phyloP scores from a whole-genome alignment of 2,113 vertebrate genomes.

The Tragelaphus scriptus region DNA sequence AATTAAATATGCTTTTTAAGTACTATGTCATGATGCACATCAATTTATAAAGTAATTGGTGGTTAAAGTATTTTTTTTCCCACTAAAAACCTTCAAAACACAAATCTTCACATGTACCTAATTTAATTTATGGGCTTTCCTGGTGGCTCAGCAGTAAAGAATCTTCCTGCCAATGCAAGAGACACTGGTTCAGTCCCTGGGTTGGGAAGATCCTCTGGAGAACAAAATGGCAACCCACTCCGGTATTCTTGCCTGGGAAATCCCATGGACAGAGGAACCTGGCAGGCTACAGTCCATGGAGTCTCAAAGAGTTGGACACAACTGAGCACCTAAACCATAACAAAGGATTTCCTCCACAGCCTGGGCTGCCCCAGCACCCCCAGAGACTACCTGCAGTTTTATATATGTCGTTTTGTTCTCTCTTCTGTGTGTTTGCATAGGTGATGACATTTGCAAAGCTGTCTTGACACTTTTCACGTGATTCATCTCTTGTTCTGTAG shows the following conservation, averaged over 20 bases:
- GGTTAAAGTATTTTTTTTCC: conserved; percentile 14
- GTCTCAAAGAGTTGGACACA: neutral
- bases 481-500: neutral
- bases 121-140: neutral
- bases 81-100: conserved; percentile 29
- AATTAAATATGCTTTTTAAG: conserved; percentile 31
- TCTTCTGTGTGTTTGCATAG: conserved; percentile 69
- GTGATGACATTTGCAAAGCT: neutral
- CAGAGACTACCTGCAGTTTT: conserved; percentile 79
- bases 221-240: neutral
- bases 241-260: neutral
- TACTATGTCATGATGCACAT: neutral
- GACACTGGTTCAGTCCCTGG: neutral
- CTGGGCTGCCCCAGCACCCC: conserved; percentile 73
- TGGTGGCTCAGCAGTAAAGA: neutral
- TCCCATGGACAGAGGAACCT: neutral
- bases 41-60: conserved; percentile 7
- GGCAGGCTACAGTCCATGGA: neutral
- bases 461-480: neutral
- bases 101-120: neutral
- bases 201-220: neutral
- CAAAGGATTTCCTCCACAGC: neutral
- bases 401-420: conserved; percentile 83
- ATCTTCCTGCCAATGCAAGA: neutral
- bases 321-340: neutral